Conservation (phyloP, 37 sponge, comb jelly and placozoan genomes). For the Sycon ciliatum region DNA sequence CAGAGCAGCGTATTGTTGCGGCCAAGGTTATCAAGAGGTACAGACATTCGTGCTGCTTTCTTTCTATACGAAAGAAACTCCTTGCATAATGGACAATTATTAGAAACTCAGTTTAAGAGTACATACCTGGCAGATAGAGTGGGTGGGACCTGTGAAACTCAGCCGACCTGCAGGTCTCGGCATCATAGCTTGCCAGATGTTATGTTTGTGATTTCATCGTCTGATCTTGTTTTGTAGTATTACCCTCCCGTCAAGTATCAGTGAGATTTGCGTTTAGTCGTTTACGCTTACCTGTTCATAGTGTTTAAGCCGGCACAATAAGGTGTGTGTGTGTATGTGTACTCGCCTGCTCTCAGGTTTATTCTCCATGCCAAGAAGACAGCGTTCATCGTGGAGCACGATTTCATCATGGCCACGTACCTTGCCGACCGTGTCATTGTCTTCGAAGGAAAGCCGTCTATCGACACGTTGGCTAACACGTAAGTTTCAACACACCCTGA, state of each 20-base stretch:
- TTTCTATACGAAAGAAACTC: no score
- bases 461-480: slow-evolving; percentile 63
- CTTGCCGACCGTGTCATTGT: slow-evolving; percentile 94
- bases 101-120: no score
- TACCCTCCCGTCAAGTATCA: no score
- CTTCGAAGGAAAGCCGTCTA: slow-evolving; percentile 89
- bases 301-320: no score
- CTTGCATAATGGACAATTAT: no score
- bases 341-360: slow-evolving; percentile 41
- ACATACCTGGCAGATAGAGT: no score
- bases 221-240: not conserved
- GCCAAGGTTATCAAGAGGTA: slow-evolving; percentile 95
- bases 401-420: slow-evolving; percentile 99
- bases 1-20: slow-evolving; percentile 90
- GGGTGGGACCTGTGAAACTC: no score
- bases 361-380: slow-evolving; percentile 99
- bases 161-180: no score
- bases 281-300: no score
- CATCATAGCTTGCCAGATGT: no score
- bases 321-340: not conserved
- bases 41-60: not conserved
- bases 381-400: slow-evolving; percentile 98
- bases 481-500: slow-evolving; percentile 14
- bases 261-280: no score
- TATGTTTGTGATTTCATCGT: no score